A percentile compares a stretch with the other conserved stretches of the same genome.
Conservation (phyloP, 2,888 invertebrate genomes). For the Amphipoea oculea region DNA sequence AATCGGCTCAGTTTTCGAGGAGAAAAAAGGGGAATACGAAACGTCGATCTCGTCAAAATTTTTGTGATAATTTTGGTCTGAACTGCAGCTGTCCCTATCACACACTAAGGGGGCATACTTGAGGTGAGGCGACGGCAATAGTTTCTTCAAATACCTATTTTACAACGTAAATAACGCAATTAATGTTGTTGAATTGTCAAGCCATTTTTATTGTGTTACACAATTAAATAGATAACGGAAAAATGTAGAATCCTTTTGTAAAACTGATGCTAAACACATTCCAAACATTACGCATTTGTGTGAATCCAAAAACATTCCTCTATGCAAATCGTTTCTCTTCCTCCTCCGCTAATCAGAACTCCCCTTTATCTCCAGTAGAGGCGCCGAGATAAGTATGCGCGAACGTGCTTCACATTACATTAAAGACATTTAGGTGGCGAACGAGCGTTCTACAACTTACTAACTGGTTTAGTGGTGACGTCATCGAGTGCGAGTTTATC, state of each 20-base stretch:
- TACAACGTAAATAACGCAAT: too few species aligned
- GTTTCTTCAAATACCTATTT: too few species aligned
- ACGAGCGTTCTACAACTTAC: conserved; percentile 55
- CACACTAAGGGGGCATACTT: too few species aligned
- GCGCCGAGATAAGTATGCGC: conserved; percentile 54
- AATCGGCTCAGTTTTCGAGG: too few species aligned
- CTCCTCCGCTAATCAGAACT: conserved; percentile 19
- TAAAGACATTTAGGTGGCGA: conserved; percentile 53
- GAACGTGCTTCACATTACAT: conserved; percentile 59
- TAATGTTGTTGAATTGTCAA: too few species aligned
- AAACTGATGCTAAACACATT: background rate
- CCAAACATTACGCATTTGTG: background rate
- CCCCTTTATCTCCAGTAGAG: conserved; percentile 41
- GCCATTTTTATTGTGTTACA: too few species aligned
- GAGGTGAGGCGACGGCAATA: too few species aligned
- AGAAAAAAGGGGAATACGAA: too few species aligned
- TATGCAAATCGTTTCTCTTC: background rate
- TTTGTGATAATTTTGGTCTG: too few species aligned
- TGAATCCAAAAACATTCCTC: background rate
- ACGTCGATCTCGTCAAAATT: too few species aligned
- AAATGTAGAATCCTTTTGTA: background rate
- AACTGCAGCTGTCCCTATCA: too few species aligned
- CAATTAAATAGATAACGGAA: too few species aligned
- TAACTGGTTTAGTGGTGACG: conserved; percentile 37
- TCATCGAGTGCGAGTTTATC: conserved; percentile 11